Conservation (phyloP, 2,888 invertebrate genomes). For the Drosophila aldrichi region DNA sequence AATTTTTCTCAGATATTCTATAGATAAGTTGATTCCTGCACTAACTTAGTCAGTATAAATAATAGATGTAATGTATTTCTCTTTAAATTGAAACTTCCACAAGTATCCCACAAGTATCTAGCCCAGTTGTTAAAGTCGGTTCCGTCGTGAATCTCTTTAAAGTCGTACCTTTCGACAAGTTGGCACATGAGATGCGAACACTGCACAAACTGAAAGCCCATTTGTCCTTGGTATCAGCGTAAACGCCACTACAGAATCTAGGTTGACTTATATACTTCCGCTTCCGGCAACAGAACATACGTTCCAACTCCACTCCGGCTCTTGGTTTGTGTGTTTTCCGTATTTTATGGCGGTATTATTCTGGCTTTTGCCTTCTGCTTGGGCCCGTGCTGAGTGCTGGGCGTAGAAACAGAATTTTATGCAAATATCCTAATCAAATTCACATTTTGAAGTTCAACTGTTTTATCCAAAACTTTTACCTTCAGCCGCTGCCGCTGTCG, state of each 20-base stretch:
- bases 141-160: constrained; percentile 35
- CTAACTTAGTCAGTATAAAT: too few relatives aligned
- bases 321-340: constrained; percentile 23
- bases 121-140: constrained; percentile 17
- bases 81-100: background rate
- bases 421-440: constrained; percentile 86
- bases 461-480: constrained; percentile 84
- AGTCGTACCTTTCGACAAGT: constrained; percentile 45
- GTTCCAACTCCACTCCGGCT: constrained; percentile 52
- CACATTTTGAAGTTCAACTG: constrained; percentile 85
- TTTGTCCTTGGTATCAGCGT: constrained; percentile 80
- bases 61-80: too few relatives aligned
- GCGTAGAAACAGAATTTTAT: constrained; percentile 83
- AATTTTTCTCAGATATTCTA: too few relatives aligned
- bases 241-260: constrained; percentile 72
- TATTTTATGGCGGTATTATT: constrained; percentile 68
- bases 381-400: constrained; percentile 41
- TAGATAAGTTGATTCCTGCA: too few relatives aligned
- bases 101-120: background rate
- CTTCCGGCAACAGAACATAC: constrained; percentile 76
- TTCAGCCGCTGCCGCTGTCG: constrained; percentile 45
- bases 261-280: constrained; percentile 83
- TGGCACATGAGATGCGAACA: constrained; percentile 46
- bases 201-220: constrained; percentile 64
- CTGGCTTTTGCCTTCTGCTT: constrained; percentile 31